Evolutionary conservation across 1,140 invertebrate species (phyloP), one percentile per base, ranked within the genome.

Genomic region (Parapsyche elsis): DNA sequence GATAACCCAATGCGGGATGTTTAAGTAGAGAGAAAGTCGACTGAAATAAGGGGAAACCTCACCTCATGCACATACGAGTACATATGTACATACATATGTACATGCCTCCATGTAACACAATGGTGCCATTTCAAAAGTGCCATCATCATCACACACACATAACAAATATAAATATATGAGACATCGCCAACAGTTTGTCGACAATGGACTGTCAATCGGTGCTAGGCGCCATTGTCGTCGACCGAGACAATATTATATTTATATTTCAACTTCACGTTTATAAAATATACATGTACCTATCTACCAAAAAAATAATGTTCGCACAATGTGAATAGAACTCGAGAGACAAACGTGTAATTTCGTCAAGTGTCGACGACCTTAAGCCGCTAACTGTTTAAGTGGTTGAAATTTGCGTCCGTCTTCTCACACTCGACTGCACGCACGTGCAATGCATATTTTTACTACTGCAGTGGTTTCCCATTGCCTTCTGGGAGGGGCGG

Each of bases 341-440:
- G 57, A 19, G 57, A 16, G 16, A 38, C 16, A 21, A 19, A n/a
- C 49, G 16, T 21, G 16, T 16, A 5, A 19, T 61, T 61, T 61
- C 14, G 57, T 19, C 57, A 38, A 14, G 57, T 61, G 57, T 61
- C 57, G 57, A 19, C 57, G 57, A 61, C 57, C 57, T 61, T 61
- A 16, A 9, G 7, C 57, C 4, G 14, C 16, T 61, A 61, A 61
- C 57, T 61, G 57, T 61, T 38, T 61, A 61, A 61, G 57, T 61
- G 57, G 57, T 61, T 61, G 9, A 19, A 61, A 61, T 61, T 19
- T 61, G 1, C 49, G 49, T 53, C 16, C 16, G 49, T 4, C 49
- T n/a, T 53, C 16, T 53, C 16, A 19, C 49, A 19, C 49, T n/a
- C 49, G 49, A 19, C 2, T 53, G 49, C 49, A 53, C 49, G 49